phyloP scores from a whole-genome alignment of 2,888 invertebrate genomes.

The Acanthacorydalis orientalis region DNA sequence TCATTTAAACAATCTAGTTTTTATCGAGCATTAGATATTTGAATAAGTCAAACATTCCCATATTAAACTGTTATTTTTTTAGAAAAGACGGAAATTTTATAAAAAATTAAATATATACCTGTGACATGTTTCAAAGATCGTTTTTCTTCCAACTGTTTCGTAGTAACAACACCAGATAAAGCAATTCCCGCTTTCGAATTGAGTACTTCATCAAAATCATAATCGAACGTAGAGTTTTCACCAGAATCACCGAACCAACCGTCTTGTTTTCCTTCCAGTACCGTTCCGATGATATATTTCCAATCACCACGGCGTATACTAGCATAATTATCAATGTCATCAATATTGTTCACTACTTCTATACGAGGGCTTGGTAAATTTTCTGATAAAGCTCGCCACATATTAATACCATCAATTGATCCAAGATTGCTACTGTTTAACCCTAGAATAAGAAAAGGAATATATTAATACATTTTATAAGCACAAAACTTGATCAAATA shows the following conservation, averaged over 20 bases:
- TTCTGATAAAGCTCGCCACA: conserved; percentile 32
- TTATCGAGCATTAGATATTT: too few relatives aligned
- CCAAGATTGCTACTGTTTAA: conserved; percentile 27
- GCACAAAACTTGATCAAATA: too few relatives aligned
- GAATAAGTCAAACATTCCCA: not conserved
- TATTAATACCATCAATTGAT: conserved; percentile 36
- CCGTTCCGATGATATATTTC: conserved; percentile 42
- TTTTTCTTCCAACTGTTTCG: conserved; percentile 27
- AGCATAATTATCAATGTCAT: conserved; percentile 35
- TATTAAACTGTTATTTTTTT: not conserved
- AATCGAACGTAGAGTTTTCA: conserved; percentile 20
- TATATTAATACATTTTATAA: too few relatives aligned
- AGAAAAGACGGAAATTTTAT: not conserved
- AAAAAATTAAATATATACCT: too few relatives aligned
- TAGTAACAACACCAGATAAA: conserved; percentile 29
- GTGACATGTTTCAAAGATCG: too few relatives aligned
- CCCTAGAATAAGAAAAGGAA: too few relatives aligned
- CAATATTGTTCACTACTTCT: conserved; percentile 40
- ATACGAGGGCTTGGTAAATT: conserved; percentile 29
- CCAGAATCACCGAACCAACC: conserved; percentile 29
- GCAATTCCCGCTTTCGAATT: conserved; percentile 28
- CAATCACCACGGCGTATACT: conserved; percentile 42
- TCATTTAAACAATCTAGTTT: too few relatives aligned
- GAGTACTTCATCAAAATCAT: conserved; percentile 26
- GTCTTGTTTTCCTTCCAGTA: conserved; percentile 20